Evolutionary conservation across 2,888 invertebrate genomes (phyloP).

Genomic region (Leptopterna dolabrata): DNA sequence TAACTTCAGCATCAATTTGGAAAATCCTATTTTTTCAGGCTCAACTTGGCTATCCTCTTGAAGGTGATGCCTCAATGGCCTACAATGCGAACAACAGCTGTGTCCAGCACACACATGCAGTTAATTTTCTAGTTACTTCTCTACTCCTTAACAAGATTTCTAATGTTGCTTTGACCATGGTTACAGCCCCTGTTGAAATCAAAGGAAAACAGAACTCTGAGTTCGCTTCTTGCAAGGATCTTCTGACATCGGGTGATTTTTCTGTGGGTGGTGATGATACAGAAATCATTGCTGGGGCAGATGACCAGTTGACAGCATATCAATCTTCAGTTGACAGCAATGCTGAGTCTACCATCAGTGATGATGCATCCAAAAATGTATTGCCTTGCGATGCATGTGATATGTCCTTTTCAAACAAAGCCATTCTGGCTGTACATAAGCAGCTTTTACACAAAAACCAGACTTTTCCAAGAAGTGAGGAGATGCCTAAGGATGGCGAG

Average conservation of each 20-base stretch:
- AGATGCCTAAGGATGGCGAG: slow-evolving; percentile 66
- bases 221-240: slow-evolving; percentile 57
- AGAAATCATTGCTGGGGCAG: not conserved
- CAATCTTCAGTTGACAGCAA: not conserved
- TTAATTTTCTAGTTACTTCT: no score
- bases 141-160: no score
- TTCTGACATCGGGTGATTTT: slow-evolving; percentile 58
- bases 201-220: not conserved
- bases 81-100: no score
- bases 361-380: not conserved
- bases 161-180: not conserved
- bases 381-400: slow-evolving; percentile 76
- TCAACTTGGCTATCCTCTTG: no score
- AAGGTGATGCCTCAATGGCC: no score
- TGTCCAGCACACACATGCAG: no score
- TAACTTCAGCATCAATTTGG: no score
- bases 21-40: no score
- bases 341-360: not conserved
- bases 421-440: slow-evolving; percentile 80
- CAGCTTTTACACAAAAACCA: slow-evolving; percentile 74
- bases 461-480: slow-evolving; percentile 16
- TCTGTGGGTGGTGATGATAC: slow-evolving; percentile 52
- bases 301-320: slow-evolving; percentile 62
- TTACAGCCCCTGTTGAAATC: not conserved
- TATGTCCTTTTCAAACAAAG: slow-evolving; percentile 76